These are phyloP conservation scores for Panzeria rudis DNA, from an alignment of 2,888 invertebrate genomes.

Conservation along the genomic window DNA sequence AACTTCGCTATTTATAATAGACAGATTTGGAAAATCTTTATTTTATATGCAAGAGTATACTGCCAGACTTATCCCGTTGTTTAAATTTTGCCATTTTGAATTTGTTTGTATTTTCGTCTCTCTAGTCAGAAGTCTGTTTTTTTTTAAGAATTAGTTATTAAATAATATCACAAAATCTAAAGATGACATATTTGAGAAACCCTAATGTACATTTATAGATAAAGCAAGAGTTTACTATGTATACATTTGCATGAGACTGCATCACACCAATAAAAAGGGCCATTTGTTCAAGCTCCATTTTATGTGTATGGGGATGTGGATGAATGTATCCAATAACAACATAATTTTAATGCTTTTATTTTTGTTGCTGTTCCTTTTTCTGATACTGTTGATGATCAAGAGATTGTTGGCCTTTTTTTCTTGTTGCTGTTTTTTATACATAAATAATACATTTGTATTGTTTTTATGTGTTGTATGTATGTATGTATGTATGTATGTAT, in stretches of 20 bases:
- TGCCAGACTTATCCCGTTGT: too few species aligned
- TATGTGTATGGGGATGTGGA: background rate
- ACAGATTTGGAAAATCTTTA: too few species aligned
- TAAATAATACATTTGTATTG: background rate
- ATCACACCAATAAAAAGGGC: constrained; percentile 47
- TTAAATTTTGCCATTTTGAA: too few species aligned
- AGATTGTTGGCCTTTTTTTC: constrained; percentile 61
- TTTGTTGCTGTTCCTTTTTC: constrained; percentile 28
- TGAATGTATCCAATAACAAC: constrained; percentile 51
- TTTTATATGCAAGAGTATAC: too few species aligned
- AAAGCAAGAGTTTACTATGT: background rate
- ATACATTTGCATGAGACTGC: background rate
- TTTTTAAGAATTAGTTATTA: too few species aligned
- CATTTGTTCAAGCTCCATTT: constrained; percentile 21
- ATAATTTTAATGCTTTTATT: constrained; percentile 42
- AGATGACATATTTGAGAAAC: too few species aligned
- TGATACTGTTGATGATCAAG: constrained; percentile 52
- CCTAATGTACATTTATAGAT: constrained; percentile 11
- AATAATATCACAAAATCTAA: too few species aligned
- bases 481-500: background rate
- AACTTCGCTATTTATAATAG: too few species aligned
- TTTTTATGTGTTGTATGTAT: constrained; percentile 1
- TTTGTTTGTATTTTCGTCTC: too few species aligned
- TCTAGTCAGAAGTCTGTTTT: too few species aligned
- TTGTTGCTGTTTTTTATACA: constrained; percentile 18